phyloP scores from a whole-genome alignment of 2,113 vertebrate genomes.

The Helogale parvula region DNA sequence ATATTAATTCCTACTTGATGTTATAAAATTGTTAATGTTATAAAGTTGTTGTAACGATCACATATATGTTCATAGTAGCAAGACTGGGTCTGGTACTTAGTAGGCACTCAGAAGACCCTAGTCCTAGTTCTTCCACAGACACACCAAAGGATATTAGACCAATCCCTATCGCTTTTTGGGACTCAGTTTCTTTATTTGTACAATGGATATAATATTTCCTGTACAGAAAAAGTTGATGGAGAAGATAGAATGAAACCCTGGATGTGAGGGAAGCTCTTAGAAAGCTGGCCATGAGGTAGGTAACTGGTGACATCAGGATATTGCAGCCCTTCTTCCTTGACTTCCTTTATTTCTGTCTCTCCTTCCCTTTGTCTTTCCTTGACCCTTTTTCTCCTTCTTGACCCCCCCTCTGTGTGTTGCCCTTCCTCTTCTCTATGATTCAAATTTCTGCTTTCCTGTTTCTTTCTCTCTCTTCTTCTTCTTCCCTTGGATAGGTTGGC shows the following conservation, averaged over 20 bases:
- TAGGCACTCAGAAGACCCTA: background rate
- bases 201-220: background rate
- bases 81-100: background rate
- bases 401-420: background rate
- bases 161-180: background rate
- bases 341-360: background rate
- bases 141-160: background rate
- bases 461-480: background rate
- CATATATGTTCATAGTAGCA: slow-evolving; percentile 1
- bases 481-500: background rate
- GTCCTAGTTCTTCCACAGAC: background rate
- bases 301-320: background rate
- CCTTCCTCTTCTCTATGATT: slow-evolving; percentile 10
- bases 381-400: background rate
- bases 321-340: background rate
- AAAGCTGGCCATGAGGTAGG: background rate
- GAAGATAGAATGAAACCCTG: background rate
- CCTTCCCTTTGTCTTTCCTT: background rate
- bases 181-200: slow-evolving; percentile 1
- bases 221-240: background rate
- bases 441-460: background rate
- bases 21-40: background rate
- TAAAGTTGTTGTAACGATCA: background rate
- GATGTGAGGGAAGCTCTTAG: background rate
- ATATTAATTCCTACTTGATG: background rate